phyloP scores from a whole-genome alignment of 1,140 invertebrate species.

The Trissolcus basalis region DNA sequence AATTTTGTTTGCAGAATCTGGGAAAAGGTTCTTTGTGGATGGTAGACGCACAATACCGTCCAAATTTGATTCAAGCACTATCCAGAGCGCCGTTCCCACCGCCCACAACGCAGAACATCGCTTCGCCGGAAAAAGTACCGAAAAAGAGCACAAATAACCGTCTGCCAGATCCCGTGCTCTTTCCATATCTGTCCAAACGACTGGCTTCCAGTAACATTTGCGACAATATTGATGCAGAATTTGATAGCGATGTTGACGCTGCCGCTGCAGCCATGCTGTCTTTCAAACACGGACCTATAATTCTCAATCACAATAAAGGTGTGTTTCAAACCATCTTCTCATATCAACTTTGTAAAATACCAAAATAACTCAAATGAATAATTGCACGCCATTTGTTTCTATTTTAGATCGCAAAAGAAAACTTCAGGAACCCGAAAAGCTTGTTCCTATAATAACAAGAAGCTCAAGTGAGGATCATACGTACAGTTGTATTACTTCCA shows the following conservation, averaged over 20 bases:
- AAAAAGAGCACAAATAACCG: constrained; percentile 69
- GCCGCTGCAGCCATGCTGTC: constrained; percentile 87
- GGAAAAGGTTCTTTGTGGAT: constrained; percentile 97
- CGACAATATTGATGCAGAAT: constrained; percentile 74
- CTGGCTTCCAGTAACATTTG: constrained; percentile 78
- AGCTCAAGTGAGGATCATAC: constrained; percentile 88
- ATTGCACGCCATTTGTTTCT: constrained; percentile 3
- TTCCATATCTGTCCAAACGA: constrained; percentile 85
- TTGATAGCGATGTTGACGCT: constrained; percentile 85
- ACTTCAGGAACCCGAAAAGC: constrained; percentile 68
- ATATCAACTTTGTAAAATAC: too few species aligned
- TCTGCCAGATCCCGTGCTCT: constrained; percentile 84
- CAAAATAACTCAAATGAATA: too few species aligned
- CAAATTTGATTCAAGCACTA: constrained; percentile 89
- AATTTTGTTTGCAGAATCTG: constrained; percentile 81
- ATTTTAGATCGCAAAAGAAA: constrained; percentile 70
- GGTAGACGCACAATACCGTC: constrained; percentile 91
- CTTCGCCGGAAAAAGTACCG: constrained; percentile 66
- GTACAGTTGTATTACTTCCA: constrained; percentile 78
- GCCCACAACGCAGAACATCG: constrained; percentile 75
- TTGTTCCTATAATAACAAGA: constrained; percentile 81
- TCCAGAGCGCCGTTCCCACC: constrained; percentile 89
- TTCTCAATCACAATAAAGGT: constrained; percentile 77
- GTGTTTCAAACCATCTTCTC: constrained; percentile 6
- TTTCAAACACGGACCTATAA: constrained; percentile 83